Base-by-base conservation (phyloP, 2,797 vertebrate species). In the Acanthurus leucopareius region DNA sequence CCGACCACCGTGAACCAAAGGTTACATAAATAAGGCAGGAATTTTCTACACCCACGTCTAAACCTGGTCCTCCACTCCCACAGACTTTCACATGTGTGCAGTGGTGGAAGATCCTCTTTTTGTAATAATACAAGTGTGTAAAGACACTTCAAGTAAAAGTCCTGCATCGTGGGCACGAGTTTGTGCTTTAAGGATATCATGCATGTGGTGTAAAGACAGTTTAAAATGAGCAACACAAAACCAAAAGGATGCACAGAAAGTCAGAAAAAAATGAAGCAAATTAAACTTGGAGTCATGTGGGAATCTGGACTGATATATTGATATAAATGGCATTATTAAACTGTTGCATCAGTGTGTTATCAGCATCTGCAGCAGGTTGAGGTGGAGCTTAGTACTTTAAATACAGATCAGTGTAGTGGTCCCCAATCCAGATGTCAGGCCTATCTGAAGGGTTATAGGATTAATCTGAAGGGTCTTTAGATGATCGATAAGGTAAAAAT, bases 21-120 rank as follows among this genome's bases (percentile, higher is more conserved):
- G 92, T 94, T 94, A 94, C 76, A 92, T 85, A 93, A 95, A 94
- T 90, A 94, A 86, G 71, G 64, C 75, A 93, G 86, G 89, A 89
- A 93, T 94, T 93, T 90, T 91, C 81, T 86, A 79, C 90, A 89
- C 90, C 84, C 86, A 91, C 91, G 90, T 93, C 89, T 84, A 70
- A 75, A 83, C 82, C 83, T 78, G 80, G 65, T 74, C 85, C 75
- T 65, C 74, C n/a, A 82, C 84, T 87, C 84, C 70, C 70, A 49
- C 14, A 17, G 20, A 84, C 38, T 69, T 73, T 65, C 10, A 53
- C 28, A 51, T 61, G 16, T 66, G 10, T 64, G 73, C 56, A 61
- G 14, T 6, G 7, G 4, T 15, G n/a, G 19, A 35, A 8, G 52
- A 19, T 44, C 22, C 44, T 65, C 15, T 28, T 17, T 48, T 5